Conservation (phyloP, 2,797 vertebrate species). For the Mus caroli region DNA sequence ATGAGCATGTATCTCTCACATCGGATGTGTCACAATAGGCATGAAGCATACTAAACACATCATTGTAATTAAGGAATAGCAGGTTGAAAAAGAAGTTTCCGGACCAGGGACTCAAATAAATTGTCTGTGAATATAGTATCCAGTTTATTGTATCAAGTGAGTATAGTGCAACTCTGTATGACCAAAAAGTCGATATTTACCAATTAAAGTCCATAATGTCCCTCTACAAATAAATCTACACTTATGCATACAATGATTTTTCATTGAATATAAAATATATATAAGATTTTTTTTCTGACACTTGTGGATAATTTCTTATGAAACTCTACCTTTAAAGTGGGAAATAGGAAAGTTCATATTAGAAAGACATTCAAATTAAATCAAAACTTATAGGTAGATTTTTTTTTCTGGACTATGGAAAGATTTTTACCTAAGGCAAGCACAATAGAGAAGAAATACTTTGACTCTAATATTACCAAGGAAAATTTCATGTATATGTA, state of each 20-base stretch:
- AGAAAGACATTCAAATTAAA: neutral
- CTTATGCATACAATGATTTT: neutral
- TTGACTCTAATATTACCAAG: neutral
- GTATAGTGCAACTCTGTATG: neutral
- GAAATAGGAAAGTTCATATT: constrained; percentile 33
- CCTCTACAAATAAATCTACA: neutral
- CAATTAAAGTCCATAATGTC: neutral
- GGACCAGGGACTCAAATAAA: neutral
- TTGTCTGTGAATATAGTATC: neutral
- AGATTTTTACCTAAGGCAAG: constrained; percentile 30
- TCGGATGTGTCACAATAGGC: neutral
- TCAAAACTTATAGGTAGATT: neutral
- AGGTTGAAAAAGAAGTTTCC: neutral
- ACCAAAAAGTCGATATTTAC: neutral
- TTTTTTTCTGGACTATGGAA: neutral
- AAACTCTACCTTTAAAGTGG: neutral
- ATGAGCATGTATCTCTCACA: accelerated
- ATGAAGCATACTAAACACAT: neutral
- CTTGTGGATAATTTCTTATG: neutral
- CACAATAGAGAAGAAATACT: neutral
- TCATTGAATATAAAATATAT: neutral
- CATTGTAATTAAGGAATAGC: neutral
- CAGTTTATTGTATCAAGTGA: neutral
- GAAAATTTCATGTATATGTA: neutral
- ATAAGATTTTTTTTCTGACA: neutral